Base-by-base conservation (phyloP, 2,888 invertebrate genomes). In the Epirrhoe alternata region DNA sequence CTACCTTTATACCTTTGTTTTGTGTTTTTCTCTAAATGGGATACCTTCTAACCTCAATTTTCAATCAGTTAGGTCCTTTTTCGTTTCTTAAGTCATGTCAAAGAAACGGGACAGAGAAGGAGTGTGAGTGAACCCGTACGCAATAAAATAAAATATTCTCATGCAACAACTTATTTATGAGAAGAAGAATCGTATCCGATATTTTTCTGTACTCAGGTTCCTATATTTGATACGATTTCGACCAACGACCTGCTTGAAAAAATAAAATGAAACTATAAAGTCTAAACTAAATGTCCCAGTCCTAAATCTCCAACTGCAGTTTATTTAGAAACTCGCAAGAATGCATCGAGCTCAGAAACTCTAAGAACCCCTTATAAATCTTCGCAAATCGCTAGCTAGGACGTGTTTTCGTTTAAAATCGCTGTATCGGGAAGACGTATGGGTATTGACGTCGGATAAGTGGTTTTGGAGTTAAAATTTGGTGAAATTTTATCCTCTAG, bases 341-440 rank as follows among this genome's bases (percentile, higher is more conserved):
- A 66, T 68, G 68, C 72, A 67, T 68, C 70, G 73, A 66, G 68
- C 73, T 61, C 70, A 73, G 68, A 77, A 73, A 78, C 78, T 83
- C 82, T 80, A 78, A 77, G 73, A 64, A 79, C 78, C 74, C 66
- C 58, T 70, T 72, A 80, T 85, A 86, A 84, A 84, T 86, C 83
- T 80, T 61, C 47, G 64, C 70, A 76, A 84, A 83, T 83, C 76
- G 81, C 74, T 68, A 51, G 70, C 71, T 77, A 76, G 70, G 74
- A 76, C 78, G 76, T 79, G 77, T 80, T 80, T 80, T 75, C 78
- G 74, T 79, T 79, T 80, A 77, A 81, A 83, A 77, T 77, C 70
- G 70, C 67, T 74, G 74, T 76, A 77, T 77, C 69, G 61, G 54
- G 51, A 67, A 67, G 76, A 83, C 78, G 78, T 81, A 82, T 80